Evolutionary conservation across 2,797 vertebrate genomes (phyloP), one percentile per base, ranked within the genome.

Genomic region (Eurystomus glaucurus): DNA sequence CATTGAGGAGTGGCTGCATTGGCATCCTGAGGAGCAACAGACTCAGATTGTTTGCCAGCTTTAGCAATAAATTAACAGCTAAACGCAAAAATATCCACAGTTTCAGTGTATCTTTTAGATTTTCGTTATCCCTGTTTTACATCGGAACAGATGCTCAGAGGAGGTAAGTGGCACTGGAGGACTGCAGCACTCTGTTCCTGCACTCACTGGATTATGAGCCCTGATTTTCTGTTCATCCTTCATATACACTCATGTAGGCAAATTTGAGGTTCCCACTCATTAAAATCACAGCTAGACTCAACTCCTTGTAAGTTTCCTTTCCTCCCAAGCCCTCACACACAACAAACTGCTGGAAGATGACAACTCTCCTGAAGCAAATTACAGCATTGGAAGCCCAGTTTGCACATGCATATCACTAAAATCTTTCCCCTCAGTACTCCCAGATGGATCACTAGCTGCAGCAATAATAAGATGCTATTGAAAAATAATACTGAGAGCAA

Each of bases 21-120:
- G 62, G 83, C 51, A 91, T 96, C 92, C 65, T 23, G 48, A 90
- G 79, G 68, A 82, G 33, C 15, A 85, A 25, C 28, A 91, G 85
- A 45, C 61, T 95, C 54, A 77, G 37, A 75, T n/a, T 84, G 10
- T 50, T 94, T 90, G 66, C 60, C 83, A 88, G 62, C 65, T 86
- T 95, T 86, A 94, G 72, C 87, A 83, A 84, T 83, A 52, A 58
- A 3, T 86, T 82, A 68, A 37, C 51, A 75, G 21, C 35, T 87
- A 70, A 92, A 84, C 72, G 54, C 25, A 68, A 69, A 83, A 83
- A 29, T 21, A 65, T 51, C 33, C 33, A 23, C 29, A 33, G 41
- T 88, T 85, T 95, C 69, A 60, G 26, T 15, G 20, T 80, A 43
- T 11, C 25, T 94, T 70, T 77, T 23, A 76, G 8, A 35, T 35